phyloP scores from a whole-genome alignment of 2,113 vertebrate genomes.

The Helogale parvula region DNA sequence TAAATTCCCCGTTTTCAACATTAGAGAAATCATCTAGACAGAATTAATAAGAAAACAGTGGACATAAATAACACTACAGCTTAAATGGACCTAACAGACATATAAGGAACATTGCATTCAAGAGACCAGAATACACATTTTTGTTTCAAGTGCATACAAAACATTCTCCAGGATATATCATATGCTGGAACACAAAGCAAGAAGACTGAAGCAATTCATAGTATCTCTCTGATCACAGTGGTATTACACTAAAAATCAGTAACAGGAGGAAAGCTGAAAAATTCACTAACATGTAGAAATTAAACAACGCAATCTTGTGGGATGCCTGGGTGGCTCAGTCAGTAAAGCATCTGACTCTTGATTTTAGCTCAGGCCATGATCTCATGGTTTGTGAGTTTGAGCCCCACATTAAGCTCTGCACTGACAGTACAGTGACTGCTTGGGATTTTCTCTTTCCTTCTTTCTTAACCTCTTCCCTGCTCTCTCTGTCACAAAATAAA shows the following conservation, averaged over 20 bases:
- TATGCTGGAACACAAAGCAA: neutral
- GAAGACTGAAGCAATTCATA: neutral
- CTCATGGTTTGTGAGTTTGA: no score
- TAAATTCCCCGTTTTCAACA: neutral
- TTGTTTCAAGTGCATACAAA: neutral
- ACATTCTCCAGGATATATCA: neutral
- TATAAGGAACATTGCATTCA: neutral
- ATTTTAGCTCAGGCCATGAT: no score
- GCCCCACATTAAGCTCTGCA: no score
- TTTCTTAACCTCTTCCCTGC: no score
- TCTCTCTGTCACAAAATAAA: no score
- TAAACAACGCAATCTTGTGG: neutral
- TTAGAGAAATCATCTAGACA: neutral
- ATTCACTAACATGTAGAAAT: neutral
- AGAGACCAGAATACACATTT: neutral
- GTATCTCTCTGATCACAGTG: neutral
- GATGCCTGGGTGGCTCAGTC: no score
- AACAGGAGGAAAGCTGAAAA: neutral
- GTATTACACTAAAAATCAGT: neutral
- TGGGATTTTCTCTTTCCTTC: no score
- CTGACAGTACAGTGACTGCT: no score
- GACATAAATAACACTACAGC: neutral
- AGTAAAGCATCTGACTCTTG: no score
- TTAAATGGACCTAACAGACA: neutral
- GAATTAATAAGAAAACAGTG: neutral